phyloP scores from a whole-genome alignment of 2,797 vertebrate species.

The Acipenser oxyrinchus region DNA sequence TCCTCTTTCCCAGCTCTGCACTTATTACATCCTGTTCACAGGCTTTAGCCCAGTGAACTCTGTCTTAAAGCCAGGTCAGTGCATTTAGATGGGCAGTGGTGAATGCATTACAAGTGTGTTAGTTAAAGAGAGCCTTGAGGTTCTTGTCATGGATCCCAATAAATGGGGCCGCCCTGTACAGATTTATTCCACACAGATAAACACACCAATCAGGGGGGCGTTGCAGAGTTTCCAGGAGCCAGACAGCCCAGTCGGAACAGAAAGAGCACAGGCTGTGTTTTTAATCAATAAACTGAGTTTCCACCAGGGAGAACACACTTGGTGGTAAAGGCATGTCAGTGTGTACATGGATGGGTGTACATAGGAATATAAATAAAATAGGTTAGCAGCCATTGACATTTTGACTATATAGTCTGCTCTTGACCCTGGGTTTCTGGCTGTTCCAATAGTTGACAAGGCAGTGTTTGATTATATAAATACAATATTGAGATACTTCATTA shows the following conservation, averaged over 20 bases:
- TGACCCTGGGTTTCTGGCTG: too few species aligned
- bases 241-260: neutral
- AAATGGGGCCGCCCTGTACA: neutral
- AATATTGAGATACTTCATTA: too few species aligned
- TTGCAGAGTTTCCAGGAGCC: neutral
- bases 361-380: neutral
- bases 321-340: neutral
- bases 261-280: neutral
- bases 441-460: too few species aligned
- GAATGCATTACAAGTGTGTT: neutral
- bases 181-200: neutral
- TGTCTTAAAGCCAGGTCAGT: neutral
- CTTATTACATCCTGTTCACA: neutral
- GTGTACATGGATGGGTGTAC: neutral
- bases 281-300: conserved; percentile 1
- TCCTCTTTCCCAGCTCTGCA: conserved; percentile 2
- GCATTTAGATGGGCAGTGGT: neutral
- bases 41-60: conserved; percentile 1
- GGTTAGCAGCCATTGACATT: neutral
- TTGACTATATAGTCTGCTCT: too few species aligned
- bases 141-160: conserved; percentile 1
- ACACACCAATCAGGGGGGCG: neutral
- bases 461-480: too few species aligned
- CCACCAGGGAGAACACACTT: conserved; percentile 19
- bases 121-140: neutral